Conservation (phyloP, 2,888 invertebrate species). For the Tolmerus cingulatus region DNA sequence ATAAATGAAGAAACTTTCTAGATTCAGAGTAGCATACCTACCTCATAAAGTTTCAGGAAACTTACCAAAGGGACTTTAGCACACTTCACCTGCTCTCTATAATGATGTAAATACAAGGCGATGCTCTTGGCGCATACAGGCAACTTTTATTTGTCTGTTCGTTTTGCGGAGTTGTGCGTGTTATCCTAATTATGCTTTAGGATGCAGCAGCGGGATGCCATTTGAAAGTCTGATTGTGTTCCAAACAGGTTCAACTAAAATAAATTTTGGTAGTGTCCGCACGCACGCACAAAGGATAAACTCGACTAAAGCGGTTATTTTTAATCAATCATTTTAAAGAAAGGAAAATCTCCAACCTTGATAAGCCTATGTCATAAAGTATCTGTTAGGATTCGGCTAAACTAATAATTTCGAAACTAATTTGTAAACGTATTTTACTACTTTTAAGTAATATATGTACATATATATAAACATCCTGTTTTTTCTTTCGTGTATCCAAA, state of each 20-base stretch:
- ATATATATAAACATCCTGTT: too few species aligned
- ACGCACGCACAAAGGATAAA: neutral
- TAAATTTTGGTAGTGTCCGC: neutral
- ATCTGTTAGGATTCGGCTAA: neutral
- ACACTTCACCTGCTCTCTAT: neutral
- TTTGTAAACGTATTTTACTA: too few species aligned
- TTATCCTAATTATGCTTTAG: neutral
- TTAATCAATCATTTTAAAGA: neutral
- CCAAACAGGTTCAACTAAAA: neutral
- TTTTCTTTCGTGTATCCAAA: too few species aligned
- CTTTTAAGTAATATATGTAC: too few species aligned
- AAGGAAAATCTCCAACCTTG: neutral
- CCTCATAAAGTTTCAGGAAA: neutral
- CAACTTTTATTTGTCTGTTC: neutral
- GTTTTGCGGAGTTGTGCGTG: neutral
- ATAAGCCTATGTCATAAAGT: neutral
- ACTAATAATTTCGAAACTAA: too few species aligned
- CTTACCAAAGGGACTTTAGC: neutral
- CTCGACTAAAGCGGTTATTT: neutral
- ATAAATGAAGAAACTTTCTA: constrained; percentile 8
- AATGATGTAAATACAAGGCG: neutral
- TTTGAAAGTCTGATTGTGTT: neutral
- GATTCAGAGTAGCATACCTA: neutral
- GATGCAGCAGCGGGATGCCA: neutral
- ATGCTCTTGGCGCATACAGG: neutral